phyloP scores from a whole-genome alignment of 2,113 vertebrate genomes.

The Chionomys nivalis region DNA sequence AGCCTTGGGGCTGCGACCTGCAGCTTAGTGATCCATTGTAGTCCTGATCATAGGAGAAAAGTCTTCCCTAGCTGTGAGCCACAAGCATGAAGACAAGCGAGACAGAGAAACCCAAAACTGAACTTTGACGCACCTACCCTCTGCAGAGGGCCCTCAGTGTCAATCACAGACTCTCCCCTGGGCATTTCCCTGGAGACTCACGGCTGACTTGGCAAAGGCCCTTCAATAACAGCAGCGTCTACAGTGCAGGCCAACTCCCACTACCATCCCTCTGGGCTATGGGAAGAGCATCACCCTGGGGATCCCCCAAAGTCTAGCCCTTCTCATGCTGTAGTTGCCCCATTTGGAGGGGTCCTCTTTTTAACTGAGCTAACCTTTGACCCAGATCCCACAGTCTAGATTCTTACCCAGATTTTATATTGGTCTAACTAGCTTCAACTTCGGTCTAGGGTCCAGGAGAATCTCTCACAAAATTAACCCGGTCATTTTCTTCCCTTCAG shows the following conservation, averaged over 20 bases:
- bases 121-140: not conserved
- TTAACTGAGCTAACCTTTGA: not conserved
- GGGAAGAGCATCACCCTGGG: not conserved
- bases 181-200: not conserved
- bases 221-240: not conserved
- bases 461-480: not conserved
- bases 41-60: not conserved
- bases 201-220: not conserved
- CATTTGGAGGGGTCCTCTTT: not conserved
- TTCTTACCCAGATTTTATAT: not conserved
- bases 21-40: no score
- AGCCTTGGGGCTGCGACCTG: fast-evolving
- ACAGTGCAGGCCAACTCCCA: not conserved
- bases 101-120: not conserved
- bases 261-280: no score
- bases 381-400: not conserved
- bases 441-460: not conserved
- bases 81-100: not conserved
- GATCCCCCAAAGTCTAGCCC: not conserved
- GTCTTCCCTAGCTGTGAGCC: not conserved
- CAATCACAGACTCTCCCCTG: no score
- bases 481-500: not conserved
- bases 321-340: not conserved
- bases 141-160: not conserved
- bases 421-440: not conserved